Base-by-base conservation (phyloP, 2,888 invertebrate species). In the Cyaniris semiargus region DNA sequence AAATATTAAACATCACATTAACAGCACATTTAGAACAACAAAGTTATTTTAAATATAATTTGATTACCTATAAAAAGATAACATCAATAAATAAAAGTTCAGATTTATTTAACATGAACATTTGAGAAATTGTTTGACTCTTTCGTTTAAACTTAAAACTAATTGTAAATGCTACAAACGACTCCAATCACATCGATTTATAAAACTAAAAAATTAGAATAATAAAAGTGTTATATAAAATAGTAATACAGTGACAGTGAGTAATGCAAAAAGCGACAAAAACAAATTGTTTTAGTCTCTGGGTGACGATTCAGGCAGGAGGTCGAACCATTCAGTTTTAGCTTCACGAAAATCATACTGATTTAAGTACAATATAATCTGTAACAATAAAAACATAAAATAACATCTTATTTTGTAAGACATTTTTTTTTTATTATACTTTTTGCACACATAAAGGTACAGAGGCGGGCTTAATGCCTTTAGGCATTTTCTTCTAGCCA, bases 261-360 rank as follows among this genome's bases (percentile, higher is more conserved):
- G 27, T 72, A 27, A 75, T 31, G 23, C 74, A 70, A 77, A 72
- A 72, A 78, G 44, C 75, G 23, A 44, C 70, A 53, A 70, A 70
- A 48, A 27, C 70, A 72, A 31, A n/a, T 44, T 18, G 6, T 31
- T 75, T 81, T 90, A 93, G 83, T 93, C 92, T 84, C 87, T 87
- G 7, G 90, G 89, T 58, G 89, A 82, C 5, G 87, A 83, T 87
- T 95, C 96, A 5, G 96, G 96, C 85, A 95, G 89, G 75, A 97
- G 90, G 83, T 96, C 96, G 83, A 95, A 96, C 97, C 97, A 97
- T 82, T 95, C 92, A 3, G 97, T 97, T 81, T 94, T 91, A 1
- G 96, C 95, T 86, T 96, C 96, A 15, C 95, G 94, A 81, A 96
- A 92, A 85, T 96, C 96, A 78, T 96, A 93, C 80, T 96, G 95